These are phyloP conservation scores for Allygus modestus DNA, from an alignment of 2,888 invertebrate genomes.

Conservation along the genomic window DNA sequence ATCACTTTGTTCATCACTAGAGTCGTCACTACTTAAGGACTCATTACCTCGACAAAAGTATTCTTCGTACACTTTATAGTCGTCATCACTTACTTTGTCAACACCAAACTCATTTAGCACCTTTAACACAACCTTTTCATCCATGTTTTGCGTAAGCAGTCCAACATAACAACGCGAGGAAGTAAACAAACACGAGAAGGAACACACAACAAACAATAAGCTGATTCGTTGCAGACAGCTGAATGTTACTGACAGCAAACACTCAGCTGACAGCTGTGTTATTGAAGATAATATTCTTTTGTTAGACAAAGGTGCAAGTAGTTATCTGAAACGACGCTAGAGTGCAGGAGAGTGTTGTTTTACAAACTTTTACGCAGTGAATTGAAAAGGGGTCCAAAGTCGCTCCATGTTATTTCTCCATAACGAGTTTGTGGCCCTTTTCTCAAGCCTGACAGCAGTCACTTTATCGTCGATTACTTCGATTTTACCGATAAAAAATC, in stretches of 20 bases:
- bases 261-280: no score
- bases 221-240: not conserved
- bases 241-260: no score
- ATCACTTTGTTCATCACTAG: no score
- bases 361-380: slow-evolving; percentile 12
- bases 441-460: slow-evolving; percentile 30
- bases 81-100: slow-evolving; percentile 26
- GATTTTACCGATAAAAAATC: not conserved
- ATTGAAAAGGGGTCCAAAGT: slow-evolving; percentile 52
- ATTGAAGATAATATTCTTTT: not conserved
- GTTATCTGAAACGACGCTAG: slow-evolving; percentile 39
- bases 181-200: not conserved
- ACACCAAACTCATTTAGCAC: slow-evolving; percentile 47
- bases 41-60: slow-evolving; percentile 34
- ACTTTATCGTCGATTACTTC: slow-evolving; percentile 5
- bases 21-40: no score
- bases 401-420: not conserved
- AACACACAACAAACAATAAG: not conserved
- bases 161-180: not conserved
- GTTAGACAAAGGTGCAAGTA: slow-evolving; percentile 3
- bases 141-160: not conserved
- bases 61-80: slow-evolving; percentile 55
- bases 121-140: slow-evolving; percentile 51
- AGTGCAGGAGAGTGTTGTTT: slow-evolving; percentile 26
- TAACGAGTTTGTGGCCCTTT: not conserved